Percentiles rank a stretch among this genome's conserved stretches.
Conservation (phyloP, 2,888 invertebrate genomes). For the Maniola hyperantus region DNA sequence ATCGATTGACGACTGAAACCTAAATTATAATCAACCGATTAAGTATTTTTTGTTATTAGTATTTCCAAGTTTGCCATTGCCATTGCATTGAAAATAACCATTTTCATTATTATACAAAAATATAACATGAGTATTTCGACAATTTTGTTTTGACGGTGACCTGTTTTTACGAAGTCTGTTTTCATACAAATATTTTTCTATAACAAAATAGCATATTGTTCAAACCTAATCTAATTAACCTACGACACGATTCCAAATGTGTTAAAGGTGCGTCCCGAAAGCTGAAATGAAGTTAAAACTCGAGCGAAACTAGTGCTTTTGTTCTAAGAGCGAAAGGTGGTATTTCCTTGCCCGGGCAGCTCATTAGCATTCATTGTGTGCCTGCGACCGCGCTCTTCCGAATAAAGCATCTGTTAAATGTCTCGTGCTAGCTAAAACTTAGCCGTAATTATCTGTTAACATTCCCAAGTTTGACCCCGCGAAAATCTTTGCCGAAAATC, state of each 20-base stretch:
- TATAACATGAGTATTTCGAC: neutral
- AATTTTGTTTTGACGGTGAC: neutral
- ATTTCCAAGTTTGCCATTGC: too few species aligned
- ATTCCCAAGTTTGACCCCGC: constrained; percentile 81
- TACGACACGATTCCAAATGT: constrained; percentile 80
- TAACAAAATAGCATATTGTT: constrained; percentile 48
- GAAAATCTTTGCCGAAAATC: constrained; percentile 70
- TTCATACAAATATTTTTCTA: constrained; percentile 16
- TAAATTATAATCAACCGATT: neutral
- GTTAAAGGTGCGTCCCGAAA: constrained; percentile 74
- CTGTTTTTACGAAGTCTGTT: neutral
- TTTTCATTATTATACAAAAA: neutral
- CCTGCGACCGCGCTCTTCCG: constrained; percentile 76
- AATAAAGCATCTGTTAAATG: constrained; percentile 83
- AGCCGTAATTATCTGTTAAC: constrained; percentile 82
- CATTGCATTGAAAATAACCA: neutral
- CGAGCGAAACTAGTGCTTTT: constrained; percentile 57
- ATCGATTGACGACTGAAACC: neutral
- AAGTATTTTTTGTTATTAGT: too few species aligned
- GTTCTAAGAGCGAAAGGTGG: constrained; percentile 51
- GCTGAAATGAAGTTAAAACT: constrained; percentile 47
- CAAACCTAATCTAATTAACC: constrained; percentile 80
- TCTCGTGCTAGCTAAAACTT: constrained; percentile 81
- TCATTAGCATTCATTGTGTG: constrained; percentile 81
- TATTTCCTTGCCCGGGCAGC: constrained; percentile 55